Conservation (phyloP, 37 sponge, comb jelly and placozoan genomes). For the Dysidea cf. avara region DNA sequence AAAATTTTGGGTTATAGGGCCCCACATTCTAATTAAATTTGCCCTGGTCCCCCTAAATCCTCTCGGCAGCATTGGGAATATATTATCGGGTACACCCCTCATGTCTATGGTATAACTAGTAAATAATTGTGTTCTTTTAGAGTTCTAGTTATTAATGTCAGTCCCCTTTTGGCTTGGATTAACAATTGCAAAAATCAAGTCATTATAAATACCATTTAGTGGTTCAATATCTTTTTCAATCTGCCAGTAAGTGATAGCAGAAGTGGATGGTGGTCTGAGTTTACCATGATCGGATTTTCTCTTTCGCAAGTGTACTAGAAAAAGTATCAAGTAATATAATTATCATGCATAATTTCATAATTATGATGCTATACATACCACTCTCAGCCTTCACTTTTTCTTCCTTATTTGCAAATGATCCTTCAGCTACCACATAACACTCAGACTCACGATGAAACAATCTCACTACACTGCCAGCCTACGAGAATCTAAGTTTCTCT, state of each 20-base stretch:
- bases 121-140: too few relatives aligned
- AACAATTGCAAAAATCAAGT: too few relatives aligned
- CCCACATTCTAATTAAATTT: too few relatives aligned
- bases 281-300: constrained; percentile 43
- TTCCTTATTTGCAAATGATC: constrained; percentile 58
- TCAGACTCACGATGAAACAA: constrained; percentile 75
- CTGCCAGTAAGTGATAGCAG: constrained; percentile 86
- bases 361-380: constrained; percentile 20
- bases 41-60: too few relatives aligned
- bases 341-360: too few relatives aligned
- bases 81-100: too few relatives aligned
- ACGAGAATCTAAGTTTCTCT: not conserved
- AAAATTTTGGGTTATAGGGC: too few relatives aligned
- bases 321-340: too few relatives aligned
- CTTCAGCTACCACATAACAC: constrained; percentile 73
- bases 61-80: too few relatives aligned
- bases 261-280: constrained; percentile 65
- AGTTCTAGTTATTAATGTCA: too few relatives aligned
- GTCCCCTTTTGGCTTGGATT: too few relatives aligned
- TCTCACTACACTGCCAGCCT: constrained; percentile 56
- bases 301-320: constrained; percentile 60
- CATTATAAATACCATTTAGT: constrained; percentile 51
- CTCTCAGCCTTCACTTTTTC: not conserved
- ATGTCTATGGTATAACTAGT: too few relatives aligned
- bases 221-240: constrained; percentile 68